Percentiles rank a stretch among this genome's conserved stretches.
phyloP scores from a whole-genome alignment of 2,797 vertebrate genomes.

The Antrozous pallidus region DNA sequence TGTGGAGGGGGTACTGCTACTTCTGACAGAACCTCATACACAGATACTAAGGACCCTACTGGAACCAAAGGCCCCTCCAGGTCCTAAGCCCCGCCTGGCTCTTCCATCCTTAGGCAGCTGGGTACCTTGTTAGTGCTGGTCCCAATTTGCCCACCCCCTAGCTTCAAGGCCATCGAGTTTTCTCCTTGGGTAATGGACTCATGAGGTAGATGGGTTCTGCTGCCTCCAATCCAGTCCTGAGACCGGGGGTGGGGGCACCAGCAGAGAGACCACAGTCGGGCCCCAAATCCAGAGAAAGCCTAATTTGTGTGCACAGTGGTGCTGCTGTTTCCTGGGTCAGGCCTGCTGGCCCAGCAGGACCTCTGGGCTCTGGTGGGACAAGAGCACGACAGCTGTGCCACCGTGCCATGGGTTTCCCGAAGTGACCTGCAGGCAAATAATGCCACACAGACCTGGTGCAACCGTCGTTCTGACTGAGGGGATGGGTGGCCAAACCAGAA shows the following conservation, averaged over 20 bases:
- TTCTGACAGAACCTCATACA: background rate
- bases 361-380: background rate
- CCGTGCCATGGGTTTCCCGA: background rate
- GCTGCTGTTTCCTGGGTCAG: background rate
- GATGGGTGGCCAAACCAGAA: background rate
- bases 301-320: background rate
- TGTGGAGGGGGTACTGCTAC: background rate
- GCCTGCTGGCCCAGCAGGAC: background rate
- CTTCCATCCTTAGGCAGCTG: background rate
- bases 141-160: background rate
- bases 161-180: background rate
- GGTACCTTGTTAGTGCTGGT: background rate
- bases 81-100: background rate
- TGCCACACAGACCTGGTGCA: background rate
- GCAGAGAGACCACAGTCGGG: background rate
- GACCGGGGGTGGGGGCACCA: no score
- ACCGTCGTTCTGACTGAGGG: background rate
- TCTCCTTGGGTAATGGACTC: background rate
- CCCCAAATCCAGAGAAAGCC: background rate
- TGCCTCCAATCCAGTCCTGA: background rate
- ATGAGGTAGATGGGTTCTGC: background rate
- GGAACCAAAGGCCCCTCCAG: background rate
- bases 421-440: background rate
- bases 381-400: background rate
- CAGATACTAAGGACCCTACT: background rate